Evolutionary conservation across 2,888 invertebrate genomes (phyloP).

Genomic region (Agonopterix alstromeriana): DNA sequence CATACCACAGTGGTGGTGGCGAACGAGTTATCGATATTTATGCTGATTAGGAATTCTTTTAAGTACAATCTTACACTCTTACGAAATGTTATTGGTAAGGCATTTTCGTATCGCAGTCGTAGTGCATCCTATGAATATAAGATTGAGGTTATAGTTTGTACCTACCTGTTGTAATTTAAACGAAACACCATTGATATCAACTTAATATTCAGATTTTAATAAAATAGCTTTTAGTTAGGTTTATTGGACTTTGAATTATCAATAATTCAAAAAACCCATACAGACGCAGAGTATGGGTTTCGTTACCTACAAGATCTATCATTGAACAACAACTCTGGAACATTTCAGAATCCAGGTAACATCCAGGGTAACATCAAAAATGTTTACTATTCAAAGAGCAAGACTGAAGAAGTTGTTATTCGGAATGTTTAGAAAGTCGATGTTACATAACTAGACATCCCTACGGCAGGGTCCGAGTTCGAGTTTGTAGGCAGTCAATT

Average conservation of each 20-base stretch:
- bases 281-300: too few species aligned
- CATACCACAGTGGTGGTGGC: slow-evolving; percentile 57
- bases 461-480: slow-evolving; percentile 67
- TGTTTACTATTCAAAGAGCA: slow-evolving; percentile 7
- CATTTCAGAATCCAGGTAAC: too few species aligned
- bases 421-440: slow-evolving; percentile 71
- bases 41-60: slow-evolving; percentile 22
- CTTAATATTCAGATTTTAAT: too few species aligned
- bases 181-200: too few species aligned
- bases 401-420: slow-evolving; percentile 24
- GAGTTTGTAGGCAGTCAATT: slow-evolving; percentile 73
- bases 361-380: background rate
- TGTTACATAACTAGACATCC: slow-evolving; percentile 65
- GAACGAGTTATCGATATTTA: slow-evolving; percentile 38
- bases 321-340: too few species aligned
- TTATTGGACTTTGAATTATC: too few species aligned
- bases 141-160: too few species aligned
- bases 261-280: too few species aligned
- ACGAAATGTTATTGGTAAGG: slow-evolving; percentile 11
- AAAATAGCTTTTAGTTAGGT: too few species aligned
- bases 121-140: too few species aligned
- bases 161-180: background rate
- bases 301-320: too few species aligned
- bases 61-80: slow-evolving; percentile 10
- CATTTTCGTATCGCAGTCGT: too few species aligned